phyloP scores from a whole-genome alignment of 2,888 invertebrate species.

The Drosophila falleni region DNA sequence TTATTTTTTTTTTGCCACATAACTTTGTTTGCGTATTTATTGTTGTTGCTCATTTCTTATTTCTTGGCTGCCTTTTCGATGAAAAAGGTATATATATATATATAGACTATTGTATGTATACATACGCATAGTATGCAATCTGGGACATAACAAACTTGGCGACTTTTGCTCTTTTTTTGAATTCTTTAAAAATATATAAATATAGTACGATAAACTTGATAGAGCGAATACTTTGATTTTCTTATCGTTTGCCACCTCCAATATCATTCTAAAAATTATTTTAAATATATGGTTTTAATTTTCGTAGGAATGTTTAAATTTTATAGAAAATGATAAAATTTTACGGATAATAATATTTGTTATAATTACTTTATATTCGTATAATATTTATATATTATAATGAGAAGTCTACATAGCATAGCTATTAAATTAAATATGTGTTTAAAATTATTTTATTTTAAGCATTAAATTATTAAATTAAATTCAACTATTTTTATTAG shows the following conservation, averaged over 20 bases:
- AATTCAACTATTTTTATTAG: too few species aligned
- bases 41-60: constrained; percentile 55
- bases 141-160: constrained; percentile 35
- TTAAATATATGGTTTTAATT: not conserved
- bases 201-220: constrained; percentile 7
- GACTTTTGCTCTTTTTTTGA: constrained; percentile 12
- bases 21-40: constrained; percentile 41
- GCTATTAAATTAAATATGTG: not conserved
- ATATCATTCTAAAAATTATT: not conserved
- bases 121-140: constrained; percentile 29
- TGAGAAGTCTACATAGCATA: not conserved
- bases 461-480: too few species aligned
- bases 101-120: not conserved
- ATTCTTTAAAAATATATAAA: not conserved
- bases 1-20: constrained; percentile 38
- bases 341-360: not conserved
- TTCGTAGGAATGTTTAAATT: not conserved
- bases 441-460: constrained; percentile 1
- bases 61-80: constrained; percentile 54
- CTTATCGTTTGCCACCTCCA: not conserved
- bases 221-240: constrained; percentile 6
- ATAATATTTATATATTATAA: not conserved
- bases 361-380: not conserved
- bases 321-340: not conserved
- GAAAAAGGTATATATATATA: constrained; percentile 32